Evolutionary conservation across 2,888 invertebrate species (phyloP).

Genomic region (Tolmerus cingulatus): DNA sequence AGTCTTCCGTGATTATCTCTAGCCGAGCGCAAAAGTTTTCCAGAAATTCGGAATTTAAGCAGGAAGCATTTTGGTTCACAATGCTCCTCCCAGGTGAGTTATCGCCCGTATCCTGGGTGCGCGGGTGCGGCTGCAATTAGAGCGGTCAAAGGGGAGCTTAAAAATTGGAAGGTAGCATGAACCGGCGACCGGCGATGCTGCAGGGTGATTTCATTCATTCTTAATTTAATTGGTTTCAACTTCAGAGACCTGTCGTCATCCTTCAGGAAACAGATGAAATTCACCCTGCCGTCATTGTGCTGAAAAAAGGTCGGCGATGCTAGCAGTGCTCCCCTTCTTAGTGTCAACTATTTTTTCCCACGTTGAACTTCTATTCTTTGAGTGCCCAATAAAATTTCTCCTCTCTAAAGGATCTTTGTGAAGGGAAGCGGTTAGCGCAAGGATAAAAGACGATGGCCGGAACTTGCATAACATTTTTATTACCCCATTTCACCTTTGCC

Average conservation of each 20-base stretch:
- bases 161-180: not conserved
- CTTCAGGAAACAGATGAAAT: slow-evolving; percentile 1
- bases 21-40: not conserved
- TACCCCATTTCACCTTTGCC: slow-evolving; percentile 19
- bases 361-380: not conserved
- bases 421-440: not conserved
- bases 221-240: slow-evolving; percentile 15
- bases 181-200: not conserved
- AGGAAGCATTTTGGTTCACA: not conserved
- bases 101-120: not conserved
- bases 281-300: not conserved
- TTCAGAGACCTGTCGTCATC: not conserved
- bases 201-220: not conserved
- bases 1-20: not conserved
- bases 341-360: slow-evolving; percentile 15
- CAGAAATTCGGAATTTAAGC: not conserved
- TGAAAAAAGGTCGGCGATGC: not conserved
- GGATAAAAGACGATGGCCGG: slow-evolving; percentile 1
- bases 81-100: not conserved
- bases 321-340: not conserved
- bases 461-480: slow-evolving; percentile 30
- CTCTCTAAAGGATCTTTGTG: not conserved
- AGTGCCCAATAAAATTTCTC: slow-evolving; percentile 9
- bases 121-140: not conserved
- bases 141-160: not conserved